These are phyloP conservation scores for Ridgeia piscesae DNA, from an alignment of 1,140 invertebrate genomes.

Conservation along the genomic window DNA sequence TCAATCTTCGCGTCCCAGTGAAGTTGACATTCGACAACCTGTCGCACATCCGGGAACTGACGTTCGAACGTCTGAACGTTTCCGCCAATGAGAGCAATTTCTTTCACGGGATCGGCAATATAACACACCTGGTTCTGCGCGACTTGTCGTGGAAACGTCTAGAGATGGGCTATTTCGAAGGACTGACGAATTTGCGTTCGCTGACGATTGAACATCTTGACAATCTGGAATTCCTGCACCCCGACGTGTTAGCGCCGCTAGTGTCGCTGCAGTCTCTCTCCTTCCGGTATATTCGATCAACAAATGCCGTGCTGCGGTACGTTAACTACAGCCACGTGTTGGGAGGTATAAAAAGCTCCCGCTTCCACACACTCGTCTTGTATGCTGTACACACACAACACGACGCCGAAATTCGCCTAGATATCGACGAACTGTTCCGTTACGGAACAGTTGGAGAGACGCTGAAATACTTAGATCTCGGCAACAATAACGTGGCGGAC, in stretches of 20 bases:
- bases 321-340: neutral
- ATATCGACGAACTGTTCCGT: neutral
- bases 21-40: neutral
- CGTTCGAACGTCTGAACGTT: neutral
- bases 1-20: neutral
- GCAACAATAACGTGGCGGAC: neutral
- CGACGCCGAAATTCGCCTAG: neutral
- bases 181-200: neutral
- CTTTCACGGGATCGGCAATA: neutral
- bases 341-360: neutral
- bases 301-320: neutral
- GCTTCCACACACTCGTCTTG: neutral
- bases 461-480: neutral
- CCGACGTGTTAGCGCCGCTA: neutral
- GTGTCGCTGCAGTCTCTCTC: neutral
- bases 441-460: neutral
- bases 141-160: neutral
- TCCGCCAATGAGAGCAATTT: neutral
- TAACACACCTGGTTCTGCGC: neutral
- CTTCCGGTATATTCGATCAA: neutral
- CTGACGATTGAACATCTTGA: neutral
- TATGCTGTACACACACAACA: neutral
- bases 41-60: conserved; percentile 3
- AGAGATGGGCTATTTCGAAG: neutral
- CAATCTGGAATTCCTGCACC: neutral